phyloP scores from a whole-genome alignment of 1,140 invertebrate genomes.

The Theocolax elegans region DNA sequence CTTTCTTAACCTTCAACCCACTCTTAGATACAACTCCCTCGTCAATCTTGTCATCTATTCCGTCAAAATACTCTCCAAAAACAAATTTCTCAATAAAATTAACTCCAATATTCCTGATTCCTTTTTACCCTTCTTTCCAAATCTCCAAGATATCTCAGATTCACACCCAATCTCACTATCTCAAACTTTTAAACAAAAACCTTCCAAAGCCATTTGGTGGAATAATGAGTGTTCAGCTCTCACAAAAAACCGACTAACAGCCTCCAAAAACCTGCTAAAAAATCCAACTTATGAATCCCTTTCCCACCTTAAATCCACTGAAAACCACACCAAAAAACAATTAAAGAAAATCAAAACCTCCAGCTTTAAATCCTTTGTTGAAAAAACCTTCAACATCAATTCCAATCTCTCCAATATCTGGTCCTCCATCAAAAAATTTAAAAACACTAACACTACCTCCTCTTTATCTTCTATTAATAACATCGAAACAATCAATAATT shows the following conservation, averaged over 20 bases:
- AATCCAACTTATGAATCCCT: background rate
- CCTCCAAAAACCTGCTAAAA: background rate
- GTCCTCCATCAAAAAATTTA: background rate
- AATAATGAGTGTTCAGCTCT: background rate
- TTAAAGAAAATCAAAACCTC: background rate
- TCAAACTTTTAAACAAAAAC: background rate
- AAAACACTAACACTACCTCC: background rate
- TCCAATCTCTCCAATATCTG: background rate
- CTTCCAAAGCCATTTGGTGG: background rate
- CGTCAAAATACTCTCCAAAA: too few species aligned
- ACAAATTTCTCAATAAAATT: too few species aligned
- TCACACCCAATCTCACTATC: too few species aligned
- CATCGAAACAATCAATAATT: background rate
- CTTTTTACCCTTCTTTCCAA: too few species aligned
- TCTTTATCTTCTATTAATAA: background rate
- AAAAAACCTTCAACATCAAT: background rate
- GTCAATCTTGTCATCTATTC: too few species aligned
- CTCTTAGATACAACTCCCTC: too few species aligned
- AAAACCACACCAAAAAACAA: background rate
- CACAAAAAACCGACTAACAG: background rate
- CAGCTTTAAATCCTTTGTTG: background rate
- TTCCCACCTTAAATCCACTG: background rate
- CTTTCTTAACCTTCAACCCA: too few species aligned
- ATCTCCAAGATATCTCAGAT: too few species aligned
- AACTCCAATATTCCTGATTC: too few species aligned